phyloP scores from a whole-genome alignment of 1,140 invertebrate genomes.

The Pachypeltis micranthus region DNA sequence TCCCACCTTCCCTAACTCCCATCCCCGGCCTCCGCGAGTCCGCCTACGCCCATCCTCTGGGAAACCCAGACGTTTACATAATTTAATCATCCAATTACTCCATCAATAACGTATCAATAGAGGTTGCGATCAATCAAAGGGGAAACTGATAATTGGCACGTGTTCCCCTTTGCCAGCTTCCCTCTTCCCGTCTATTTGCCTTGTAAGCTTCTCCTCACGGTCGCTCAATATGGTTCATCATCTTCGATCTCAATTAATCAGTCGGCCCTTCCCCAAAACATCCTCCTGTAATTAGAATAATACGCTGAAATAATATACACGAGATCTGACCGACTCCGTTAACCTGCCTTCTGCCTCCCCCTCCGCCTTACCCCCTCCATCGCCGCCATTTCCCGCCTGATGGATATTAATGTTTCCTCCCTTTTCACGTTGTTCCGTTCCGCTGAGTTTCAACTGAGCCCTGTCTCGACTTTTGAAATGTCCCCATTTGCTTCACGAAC shows the following conservation, averaged over 20 bases:
- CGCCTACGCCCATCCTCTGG: too few species aligned
- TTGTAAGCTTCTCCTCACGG: background rate
- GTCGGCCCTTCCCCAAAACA: background rate
- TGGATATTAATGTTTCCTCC: slow-evolving; percentile 3
- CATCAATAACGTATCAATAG: slow-evolving; percentile 1
- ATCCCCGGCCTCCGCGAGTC: too few species aligned
- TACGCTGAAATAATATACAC: background rate
- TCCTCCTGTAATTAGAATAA: background rate
- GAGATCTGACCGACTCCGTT: too few species aligned
- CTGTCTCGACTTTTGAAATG: too few species aligned
- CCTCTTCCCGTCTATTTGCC: too few species aligned
- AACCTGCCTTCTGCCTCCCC: too few species aligned
- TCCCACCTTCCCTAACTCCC: background rate
- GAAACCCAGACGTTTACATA: too few species aligned
- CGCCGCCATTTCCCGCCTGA: background rate
- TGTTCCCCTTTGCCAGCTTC: background rate
- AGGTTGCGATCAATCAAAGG: background rate
- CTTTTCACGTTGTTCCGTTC: too few species aligned
- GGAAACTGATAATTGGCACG: slow-evolving; percentile 7
- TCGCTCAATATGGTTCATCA: slow-evolving; percentile 1
- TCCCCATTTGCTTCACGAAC: too few species aligned
- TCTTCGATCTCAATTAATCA: slow-evolving; percentile 9
- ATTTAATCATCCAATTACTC: slow-evolving; percentile 6
- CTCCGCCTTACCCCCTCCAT: background rate
- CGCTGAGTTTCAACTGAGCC: too few species aligned